Percentiles rank a stretch among this genome's conserved stretches.
phyloP scores from a whole-genome alignment of 30 jellyfish, hydroid and myxozoan genomes.

The Calvadosia cruxmelitensis region DNA sequence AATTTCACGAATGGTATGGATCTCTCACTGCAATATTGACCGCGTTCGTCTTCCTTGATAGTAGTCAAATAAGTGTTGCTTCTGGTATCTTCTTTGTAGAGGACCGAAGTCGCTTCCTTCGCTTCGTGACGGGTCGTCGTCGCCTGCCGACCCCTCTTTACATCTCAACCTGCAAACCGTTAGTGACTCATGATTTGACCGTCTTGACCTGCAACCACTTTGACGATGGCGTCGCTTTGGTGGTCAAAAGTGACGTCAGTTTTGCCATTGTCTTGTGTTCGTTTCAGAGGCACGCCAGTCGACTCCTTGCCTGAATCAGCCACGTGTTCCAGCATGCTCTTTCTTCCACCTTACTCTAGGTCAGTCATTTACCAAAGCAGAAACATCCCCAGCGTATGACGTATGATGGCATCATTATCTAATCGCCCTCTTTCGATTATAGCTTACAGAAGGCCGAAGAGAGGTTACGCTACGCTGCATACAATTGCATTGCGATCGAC shows the following conservation, averaged over 20 bases:
- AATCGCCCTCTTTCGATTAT: not conserved
- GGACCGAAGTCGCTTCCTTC: conserved; percentile 77
- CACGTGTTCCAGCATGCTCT: conserved; percentile 73
- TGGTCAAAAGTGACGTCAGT: no score
- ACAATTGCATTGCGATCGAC: conserved; percentile 76
- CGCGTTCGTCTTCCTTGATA: not conserved
- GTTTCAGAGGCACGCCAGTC: conserved; percentile 43
- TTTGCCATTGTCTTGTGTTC: no score
- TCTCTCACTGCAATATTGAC: not conserved
- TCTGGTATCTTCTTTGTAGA: conserved; percentile 23
- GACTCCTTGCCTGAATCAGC: conserved; percentile 87
- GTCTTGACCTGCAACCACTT: not conserved
- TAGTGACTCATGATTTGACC: not conserved
- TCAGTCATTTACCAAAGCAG: conserved; percentile 9
- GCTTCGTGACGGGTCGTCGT: conserved; percentile 84
- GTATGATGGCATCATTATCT: no score
- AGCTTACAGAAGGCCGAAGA: conserved; percentile 80
- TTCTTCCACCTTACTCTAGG: conserved; percentile 76
- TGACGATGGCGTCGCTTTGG: no score
- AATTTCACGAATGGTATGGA: conserved; percentile 65
- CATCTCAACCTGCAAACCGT: conserved; percentile 66
- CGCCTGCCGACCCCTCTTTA: conserved; percentile 81
- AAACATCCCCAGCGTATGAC: no score
- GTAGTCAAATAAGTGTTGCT: not conserved
- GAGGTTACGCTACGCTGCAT: conserved; percentile 75